Evolutionary conservation across 2,797 vertebrate genomes (phyloP).

Genomic region (Denticeps clupeoides): DNA sequence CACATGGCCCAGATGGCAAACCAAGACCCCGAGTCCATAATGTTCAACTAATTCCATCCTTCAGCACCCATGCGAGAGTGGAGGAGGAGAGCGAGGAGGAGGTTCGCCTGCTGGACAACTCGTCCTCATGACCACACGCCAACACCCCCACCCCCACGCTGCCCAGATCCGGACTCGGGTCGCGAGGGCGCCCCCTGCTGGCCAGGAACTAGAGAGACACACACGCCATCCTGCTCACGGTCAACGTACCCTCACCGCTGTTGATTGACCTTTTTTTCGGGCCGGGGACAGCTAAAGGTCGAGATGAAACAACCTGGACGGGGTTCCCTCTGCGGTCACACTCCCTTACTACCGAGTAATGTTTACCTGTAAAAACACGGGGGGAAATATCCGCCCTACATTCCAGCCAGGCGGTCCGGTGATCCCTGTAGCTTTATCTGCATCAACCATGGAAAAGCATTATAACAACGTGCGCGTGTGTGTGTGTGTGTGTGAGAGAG

Average conservation of each 20-base stretch:
- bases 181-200: too few species aligned
- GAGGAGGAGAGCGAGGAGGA: slow-evolving; percentile 68
- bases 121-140: slow-evolving; percentile 65
- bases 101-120: slow-evolving; percentile 77
- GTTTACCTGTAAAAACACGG: slow-evolving; percentile 45
- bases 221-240: slow-evolving; percentile 26
- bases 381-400: slow-evolving; percentile 42
- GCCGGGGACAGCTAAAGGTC: slow-evolving; percentile 44
- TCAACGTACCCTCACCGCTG: slow-evolving; percentile 30
- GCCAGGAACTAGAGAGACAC: slow-evolving; percentile 9
- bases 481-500: neutral
- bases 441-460: too few species aligned
- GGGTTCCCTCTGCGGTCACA: slow-evolving; percentile 36
- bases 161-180: neutral
- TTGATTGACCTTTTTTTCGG: slow-evolving; percentile 20
- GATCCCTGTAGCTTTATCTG: slow-evolving; percentile 28
- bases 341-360: slow-evolving; percentile 24
- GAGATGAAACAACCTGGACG: slow-evolving; percentile 54
- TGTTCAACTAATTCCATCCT: slow-evolving; percentile 91
- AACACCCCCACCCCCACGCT: neutral
- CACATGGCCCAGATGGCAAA: slow-evolving; percentile 99
- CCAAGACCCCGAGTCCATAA: slow-evolving; percentile 94
- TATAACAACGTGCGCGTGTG: neutral
- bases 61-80: slow-evolving; percentile 36
- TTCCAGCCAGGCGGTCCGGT: slow-evolving; percentile 69